Conservation (phyloP, 2,113 vertebrate genomes). For the Gymnarchus niloticus region DNA sequence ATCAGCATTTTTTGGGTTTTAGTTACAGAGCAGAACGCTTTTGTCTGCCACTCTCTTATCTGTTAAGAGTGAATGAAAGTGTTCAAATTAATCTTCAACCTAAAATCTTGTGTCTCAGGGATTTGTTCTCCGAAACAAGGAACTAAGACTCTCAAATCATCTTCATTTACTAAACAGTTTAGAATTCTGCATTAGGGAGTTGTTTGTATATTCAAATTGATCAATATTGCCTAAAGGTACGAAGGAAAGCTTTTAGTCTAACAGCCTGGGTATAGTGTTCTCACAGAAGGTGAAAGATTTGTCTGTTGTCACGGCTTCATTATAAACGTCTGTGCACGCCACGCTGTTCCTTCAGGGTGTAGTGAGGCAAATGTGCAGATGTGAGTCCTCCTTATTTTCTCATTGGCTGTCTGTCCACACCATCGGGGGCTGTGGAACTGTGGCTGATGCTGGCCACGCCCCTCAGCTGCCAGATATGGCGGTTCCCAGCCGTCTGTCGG, state of each 20-base stretch:
- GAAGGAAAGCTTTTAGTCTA: not conserved
- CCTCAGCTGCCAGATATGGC: not conserved
- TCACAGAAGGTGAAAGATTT: not conserved
- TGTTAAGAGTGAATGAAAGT: no score
- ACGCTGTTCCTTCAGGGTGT: not conserved
- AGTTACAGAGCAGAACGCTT: not conserved
- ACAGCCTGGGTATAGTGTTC: not conserved
- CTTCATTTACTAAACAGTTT: no score
- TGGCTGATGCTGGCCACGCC: not conserved
- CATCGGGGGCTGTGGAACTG: not conserved
- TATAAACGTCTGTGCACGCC: not conserved
- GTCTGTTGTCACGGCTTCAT: not conserved
- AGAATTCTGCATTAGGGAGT: no score
- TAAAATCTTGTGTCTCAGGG: not conserved
- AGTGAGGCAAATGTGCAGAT: not conserved
- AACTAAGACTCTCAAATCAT: no score
- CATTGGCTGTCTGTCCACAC: not conserved
- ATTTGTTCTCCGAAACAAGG: no score
- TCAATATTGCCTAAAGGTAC: not conserved
- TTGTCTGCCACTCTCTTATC: no score
- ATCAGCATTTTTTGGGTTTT: not conserved
- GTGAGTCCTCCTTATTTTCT: no score
- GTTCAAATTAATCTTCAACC: not conserved
- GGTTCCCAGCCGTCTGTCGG: not conserved
- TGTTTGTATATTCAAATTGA: no score